A percentile compares a stretch with the other conserved stretches of the same genome.
phyloP scores from a whole-genome alignment of 1,140 invertebrate genomes.

The Trichomalopsis sarcophagae region DNA sequence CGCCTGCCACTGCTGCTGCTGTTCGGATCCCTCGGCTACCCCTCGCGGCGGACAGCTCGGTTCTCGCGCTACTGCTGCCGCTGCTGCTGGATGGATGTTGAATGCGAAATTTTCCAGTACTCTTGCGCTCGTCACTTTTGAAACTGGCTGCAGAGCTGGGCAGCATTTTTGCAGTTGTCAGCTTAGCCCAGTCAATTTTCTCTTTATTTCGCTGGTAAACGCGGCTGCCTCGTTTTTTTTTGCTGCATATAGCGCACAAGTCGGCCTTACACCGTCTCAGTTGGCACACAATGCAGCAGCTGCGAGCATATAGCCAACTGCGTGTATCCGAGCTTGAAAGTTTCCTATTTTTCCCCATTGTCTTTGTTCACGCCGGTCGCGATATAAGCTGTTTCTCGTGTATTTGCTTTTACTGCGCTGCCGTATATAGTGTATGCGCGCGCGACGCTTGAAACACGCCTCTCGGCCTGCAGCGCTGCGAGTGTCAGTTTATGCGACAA shows the following conservation, averaged over 20 bases:
- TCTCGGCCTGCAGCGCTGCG: background rate
- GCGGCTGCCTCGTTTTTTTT: background rate
- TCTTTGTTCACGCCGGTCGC: conserved; percentile 11
- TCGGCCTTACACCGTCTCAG: background rate
- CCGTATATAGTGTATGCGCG: background rate
- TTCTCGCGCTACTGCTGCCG: background rate
- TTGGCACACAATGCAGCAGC: background rate
- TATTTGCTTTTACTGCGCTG: background rate
- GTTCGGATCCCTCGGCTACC: background rate
- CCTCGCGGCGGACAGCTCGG: background rate
- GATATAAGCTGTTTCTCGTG: background rate
- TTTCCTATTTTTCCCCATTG: background rate
- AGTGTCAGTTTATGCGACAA: background rate
- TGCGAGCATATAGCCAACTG: too few species aligned
- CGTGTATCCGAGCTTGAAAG: background rate
- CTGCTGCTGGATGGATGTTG: conserved; percentile 9
- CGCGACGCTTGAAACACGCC: background rate
- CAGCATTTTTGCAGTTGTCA: conserved; percentile 9
- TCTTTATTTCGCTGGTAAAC: conserved; percentile 18
- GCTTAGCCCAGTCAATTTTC: conserved; percentile 16
- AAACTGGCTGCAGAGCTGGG: background rate
- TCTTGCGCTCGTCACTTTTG: background rate
- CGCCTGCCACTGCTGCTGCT: conserved; percentile 45
- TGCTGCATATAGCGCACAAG: background rate
- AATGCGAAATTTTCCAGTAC: conserved; percentile 26